Evolutionary conservation across 2,797 vertebrate species (phyloP).

Genomic region (Rhabdomys pumilio): DNA sequence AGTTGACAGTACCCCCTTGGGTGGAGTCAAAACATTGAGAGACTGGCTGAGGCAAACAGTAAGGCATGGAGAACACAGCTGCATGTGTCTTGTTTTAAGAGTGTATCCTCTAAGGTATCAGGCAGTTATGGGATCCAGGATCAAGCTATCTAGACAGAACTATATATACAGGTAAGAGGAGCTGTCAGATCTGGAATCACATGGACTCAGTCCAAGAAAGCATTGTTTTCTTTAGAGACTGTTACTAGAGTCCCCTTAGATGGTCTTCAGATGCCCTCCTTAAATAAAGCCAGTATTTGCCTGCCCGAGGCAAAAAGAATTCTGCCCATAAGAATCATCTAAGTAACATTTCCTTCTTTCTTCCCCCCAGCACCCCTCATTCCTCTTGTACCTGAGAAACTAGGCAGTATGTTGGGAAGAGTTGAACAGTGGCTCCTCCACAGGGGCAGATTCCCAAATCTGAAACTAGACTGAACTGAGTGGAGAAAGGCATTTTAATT

Average conservation of each 20-base stretch:
- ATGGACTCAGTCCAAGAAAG: background rate
- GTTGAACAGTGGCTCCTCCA: background rate
- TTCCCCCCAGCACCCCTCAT: background rate
- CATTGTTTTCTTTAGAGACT: background rate
- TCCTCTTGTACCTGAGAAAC: background rate
- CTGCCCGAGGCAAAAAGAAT: background rate
- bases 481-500: constrained; percentile 6
- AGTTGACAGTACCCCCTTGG: background rate
- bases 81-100: background rate
- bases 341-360: background rate
- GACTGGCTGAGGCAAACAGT: background rate
- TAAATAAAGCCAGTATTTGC: constrained; percentile 2
- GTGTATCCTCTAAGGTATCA: background rate
- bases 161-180: background rate
- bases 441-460: background rate
- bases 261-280: background rate
- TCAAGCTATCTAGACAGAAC: constrained; percentile 29
- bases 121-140: background rate
- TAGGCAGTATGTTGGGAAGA: background rate
- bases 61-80: background rate
- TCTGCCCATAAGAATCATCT: background rate
- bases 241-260: background rate
- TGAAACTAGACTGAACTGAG: background rate
- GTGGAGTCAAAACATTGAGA: background rate
- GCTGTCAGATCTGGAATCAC: background rate